phyloP scores from a whole-genome alignment of 1,140 invertebrate genomes.

The Eurosta solidaginis region DNA sequence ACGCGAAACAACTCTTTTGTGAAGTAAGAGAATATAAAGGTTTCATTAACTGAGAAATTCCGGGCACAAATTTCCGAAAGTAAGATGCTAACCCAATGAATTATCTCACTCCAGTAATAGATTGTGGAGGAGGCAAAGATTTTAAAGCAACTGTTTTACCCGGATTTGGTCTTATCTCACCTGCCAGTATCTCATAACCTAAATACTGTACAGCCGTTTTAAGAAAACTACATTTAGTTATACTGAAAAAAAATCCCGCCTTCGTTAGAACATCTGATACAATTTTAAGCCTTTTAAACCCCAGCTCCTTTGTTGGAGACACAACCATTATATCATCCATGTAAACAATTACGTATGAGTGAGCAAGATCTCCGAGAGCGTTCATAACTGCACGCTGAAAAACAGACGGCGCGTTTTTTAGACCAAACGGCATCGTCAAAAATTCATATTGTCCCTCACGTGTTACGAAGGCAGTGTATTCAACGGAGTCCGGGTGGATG shows the following conservation, averaged over 20 bases:
- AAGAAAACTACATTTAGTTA: background rate
- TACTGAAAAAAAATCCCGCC: background rate
- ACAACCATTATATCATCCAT: no score
- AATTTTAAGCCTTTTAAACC: background rate
- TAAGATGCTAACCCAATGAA: conserved; percentile 34
- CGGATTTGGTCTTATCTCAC: background rate
- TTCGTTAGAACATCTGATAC: background rate
- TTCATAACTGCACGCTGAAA: no score
- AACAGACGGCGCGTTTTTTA: no score
- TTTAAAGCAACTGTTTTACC: background rate
- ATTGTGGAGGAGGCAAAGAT: no score
- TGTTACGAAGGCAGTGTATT: no score
- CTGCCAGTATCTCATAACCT: background rate
- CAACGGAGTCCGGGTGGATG: conserved; percentile 35
- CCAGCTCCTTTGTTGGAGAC: background rate
- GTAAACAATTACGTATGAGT: no score
- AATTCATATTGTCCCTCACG: no score
- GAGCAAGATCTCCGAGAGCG: background rate
- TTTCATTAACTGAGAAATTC: conserved; percentile 22
- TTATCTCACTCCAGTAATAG: no score
- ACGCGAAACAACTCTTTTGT: background rate
- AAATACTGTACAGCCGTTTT: background rate
- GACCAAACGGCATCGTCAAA: no score
- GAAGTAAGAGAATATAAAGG: conserved; percentile 19
- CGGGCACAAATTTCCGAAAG: conserved; percentile 34